phyloP scores from a whole-genome alignment of 2,888 invertebrate species.

The Corbicula japonica region DNA sequence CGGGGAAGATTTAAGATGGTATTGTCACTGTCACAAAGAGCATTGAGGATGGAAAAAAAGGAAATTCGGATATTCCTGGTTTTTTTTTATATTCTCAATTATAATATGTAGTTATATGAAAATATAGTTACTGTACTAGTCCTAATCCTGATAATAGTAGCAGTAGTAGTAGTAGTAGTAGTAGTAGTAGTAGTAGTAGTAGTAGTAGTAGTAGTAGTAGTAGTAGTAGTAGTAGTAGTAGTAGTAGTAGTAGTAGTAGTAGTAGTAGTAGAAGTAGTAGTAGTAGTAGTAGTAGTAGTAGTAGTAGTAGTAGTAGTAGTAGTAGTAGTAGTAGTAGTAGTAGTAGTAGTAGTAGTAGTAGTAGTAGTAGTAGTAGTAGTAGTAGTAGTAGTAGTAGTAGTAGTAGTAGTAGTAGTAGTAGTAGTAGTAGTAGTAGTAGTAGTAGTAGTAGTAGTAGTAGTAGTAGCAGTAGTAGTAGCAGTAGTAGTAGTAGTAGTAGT shows the following conservation, averaged over 20 bases:
- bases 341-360: conserved; percentile 4
- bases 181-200: conserved; percentile 1
- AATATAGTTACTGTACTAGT: no score
- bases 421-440: conserved; percentile 4
- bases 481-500: conserved; percentile 4
- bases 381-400: conserved; percentile 2
- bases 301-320: background rate
- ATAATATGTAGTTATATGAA: no score
- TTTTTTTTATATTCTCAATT: no score
- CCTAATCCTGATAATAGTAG: background rate
- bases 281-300: conserved; percentile 2
- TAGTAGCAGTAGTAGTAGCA: conserved; percentile 1
- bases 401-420: conserved; percentile 4
- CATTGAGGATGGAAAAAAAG: no score
- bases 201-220: conserved; percentile 1
- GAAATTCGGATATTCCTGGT: no score
- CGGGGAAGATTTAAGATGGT: no score
- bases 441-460: conserved; percentile 4
- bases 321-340: conserved; percentile 2
- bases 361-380: conserved; percentile 4
- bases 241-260: conserved; percentile 4
- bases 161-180: conserved; percentile 1
- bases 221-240: conserved; percentile 2
- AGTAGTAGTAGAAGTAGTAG: background rate
- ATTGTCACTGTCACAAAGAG: no score